Evolutionary conservation across 2,113 vertebrate species (phyloP), one percentile per base, ranked within the genome.

Genomic region (Hippocampus guttulatus): DNA sequence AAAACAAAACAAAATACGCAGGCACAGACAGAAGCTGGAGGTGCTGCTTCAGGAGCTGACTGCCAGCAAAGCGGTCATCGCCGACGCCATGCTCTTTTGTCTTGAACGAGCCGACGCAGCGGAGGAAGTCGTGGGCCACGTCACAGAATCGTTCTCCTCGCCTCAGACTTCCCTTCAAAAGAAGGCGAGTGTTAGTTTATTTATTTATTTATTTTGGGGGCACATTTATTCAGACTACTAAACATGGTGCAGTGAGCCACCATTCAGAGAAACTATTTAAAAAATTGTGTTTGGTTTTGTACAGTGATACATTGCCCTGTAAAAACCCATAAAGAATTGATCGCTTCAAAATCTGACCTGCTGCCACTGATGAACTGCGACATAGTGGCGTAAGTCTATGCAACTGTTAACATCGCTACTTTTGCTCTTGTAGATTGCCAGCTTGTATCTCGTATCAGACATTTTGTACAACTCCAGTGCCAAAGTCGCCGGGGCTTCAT

Each of bases 401-500:
- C 51, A n/a, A 38, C 33, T 6, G 33, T 61, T 18, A 61, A 2
- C 25, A 6, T 70, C 18, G 25, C 23, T 33, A 66, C 64, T 45
- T 63, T 20, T 10, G 18, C 70, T 66, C 43, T n/a, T 27, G 57
- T 83, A 94, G 93, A 85, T 94, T 20, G 91, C 93, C 38, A 86
- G 91, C 71, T 81, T 94, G 45, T 94, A 93, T 71, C 90, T 94
- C 0, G 92, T 93, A 55, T 94, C 93, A 0, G 93, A 94, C 71
- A 85, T 94, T 66, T 81, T 94, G 60, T 88, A 93, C 85, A 94
- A 94, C 80, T 94, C 92, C 0, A 92, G 91, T 83, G 93, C 93
- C 81, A 94, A 94, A 91, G 93, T 92, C 27, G 84, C 91, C 5
- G 90, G 93, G 58, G 92, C 93, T 3, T 93, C 93, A 7, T 93